Evolutionary conservation across 1,140 invertebrate genomes (phyloP).

Genomic region (Penaeus chinensis): DNA sequence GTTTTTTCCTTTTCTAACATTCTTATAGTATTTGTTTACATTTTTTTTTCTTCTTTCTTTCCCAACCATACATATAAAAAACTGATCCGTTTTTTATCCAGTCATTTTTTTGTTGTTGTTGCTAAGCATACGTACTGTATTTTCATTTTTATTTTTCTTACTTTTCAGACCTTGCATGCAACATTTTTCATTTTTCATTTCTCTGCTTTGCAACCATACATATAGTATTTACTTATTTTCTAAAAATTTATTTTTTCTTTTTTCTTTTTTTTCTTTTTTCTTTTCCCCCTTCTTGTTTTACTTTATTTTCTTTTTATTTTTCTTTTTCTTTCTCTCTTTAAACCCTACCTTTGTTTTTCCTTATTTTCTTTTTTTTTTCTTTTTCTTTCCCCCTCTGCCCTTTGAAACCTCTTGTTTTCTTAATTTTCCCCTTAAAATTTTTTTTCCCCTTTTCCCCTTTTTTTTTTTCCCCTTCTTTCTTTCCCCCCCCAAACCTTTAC

Average conservation of each 20-base stretch:
- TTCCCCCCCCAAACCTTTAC: neutral
- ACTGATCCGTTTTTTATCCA: too few relatives aligned
- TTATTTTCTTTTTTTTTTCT: neutral
- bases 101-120: too few relatives aligned
- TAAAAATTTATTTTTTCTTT: neutral
- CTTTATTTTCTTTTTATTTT: neutral
- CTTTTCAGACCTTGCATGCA: too few relatives aligned
- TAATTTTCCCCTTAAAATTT: neutral
- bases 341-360: neutral
- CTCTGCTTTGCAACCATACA: neutral
- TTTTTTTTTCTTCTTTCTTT: too few relatives aligned
- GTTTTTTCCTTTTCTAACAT: conserved; percentile 2
- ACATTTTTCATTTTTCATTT: neutral
- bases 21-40: too few relatives aligned
- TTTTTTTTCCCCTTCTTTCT: neutral
- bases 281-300: neutral
- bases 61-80: too few relatives aligned
- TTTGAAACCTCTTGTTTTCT: neutral
- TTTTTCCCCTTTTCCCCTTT: neutral
- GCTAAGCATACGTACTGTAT: too few relatives aligned
- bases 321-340: neutral
- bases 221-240: too few relatives aligned
- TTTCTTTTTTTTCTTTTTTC: neutral
- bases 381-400: neutral
- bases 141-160: too few relatives aligned